Percentiles rank a stretch among this genome's conserved stretches.
These are phyloP conservation scores for Leucophora obtusa DNA, from an alignment of 2,888 invertebrate species.

Conservation along the genomic window DNA sequence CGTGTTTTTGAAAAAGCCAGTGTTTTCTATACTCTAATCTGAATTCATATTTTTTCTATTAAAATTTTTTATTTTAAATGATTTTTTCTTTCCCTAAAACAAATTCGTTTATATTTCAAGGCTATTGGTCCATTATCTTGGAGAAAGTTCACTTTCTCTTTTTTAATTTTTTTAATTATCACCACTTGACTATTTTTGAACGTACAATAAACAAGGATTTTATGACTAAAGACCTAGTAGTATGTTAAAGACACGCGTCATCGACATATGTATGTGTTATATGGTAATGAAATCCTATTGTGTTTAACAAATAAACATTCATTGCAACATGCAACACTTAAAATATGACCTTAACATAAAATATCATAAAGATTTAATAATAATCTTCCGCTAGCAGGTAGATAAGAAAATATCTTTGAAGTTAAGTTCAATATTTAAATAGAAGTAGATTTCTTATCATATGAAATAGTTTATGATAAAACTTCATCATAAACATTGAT, in stretches of 20 bases:
- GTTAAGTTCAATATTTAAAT: background rate
- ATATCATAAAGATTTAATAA: conserved; percentile 13
- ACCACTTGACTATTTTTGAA: conserved; percentile 22
- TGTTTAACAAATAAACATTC: conserved; percentile 1
- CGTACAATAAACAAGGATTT: conserved; percentile 4
- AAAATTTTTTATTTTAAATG: too few relatives aligned
- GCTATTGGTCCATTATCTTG: conserved; percentile 5
- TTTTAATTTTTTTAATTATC: conserved; percentile 15
- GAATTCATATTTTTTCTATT: too few relatives aligned
- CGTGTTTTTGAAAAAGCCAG: too few relatives aligned
- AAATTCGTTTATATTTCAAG: conserved; percentile 10
- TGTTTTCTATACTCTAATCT: too few relatives aligned
- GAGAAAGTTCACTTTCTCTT: conserved; percentile 52
- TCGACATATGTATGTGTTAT: background rate
- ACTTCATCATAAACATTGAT: background rate
- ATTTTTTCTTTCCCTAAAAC: background rate
- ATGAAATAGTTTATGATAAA: background rate
- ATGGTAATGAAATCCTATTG: conserved; percentile 14
- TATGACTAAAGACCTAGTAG: background rate
- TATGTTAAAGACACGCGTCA: conserved; percentile 23
- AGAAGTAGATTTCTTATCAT: background rate
- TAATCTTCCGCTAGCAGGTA: conserved; percentile 28
- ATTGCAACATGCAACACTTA: conserved; percentile 2
- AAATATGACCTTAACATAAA: conserved; percentile 36
- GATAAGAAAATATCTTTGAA: background rate